Conservation (phyloP, 2,888 invertebrate genomes). For the Pheosia tremula region DNA sequence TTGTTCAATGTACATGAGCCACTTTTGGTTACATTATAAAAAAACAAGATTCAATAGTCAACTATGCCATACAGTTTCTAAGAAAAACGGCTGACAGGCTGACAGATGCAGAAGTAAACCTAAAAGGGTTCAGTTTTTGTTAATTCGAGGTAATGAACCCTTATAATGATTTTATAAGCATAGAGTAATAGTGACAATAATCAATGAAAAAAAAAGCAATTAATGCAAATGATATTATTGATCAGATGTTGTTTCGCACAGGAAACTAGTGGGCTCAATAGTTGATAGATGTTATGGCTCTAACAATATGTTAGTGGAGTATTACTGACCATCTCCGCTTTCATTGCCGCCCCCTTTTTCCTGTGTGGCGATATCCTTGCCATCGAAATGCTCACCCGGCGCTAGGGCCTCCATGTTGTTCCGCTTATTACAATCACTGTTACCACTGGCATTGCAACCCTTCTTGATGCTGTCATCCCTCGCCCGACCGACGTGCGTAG, state of each 20-base stretch:
- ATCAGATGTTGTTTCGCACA: neutral
- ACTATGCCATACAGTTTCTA: no score
- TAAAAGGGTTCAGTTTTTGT: no score
- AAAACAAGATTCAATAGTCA: no score
- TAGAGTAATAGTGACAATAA: slow-evolving; percentile 2
- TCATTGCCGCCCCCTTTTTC: slow-evolving; percentile 60
- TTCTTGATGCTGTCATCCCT: slow-evolving; percentile 80
- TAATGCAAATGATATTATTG: neutral
- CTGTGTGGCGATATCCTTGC: slow-evolving; percentile 67
- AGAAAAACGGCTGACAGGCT: no score
- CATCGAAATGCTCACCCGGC: slow-evolving; percentile 73
- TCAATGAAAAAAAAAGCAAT: neutral
- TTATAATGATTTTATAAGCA: slow-evolving; percentile 5
- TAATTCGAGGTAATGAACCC: no score
- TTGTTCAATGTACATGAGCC: neutral
- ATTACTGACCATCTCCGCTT: slow-evolving; percentile 62
- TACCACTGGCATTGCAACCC: slow-evolving; percentile 71
- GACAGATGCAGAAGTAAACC: no score
- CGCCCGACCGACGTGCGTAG: slow-evolving; percentile 65
- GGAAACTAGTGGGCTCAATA: slow-evolving; percentile 8
- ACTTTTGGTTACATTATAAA: neutral
- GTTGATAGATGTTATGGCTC: slow-evolving; percentile 4
- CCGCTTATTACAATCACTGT: slow-evolving; percentile 66
- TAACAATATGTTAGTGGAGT: slow-evolving; percentile 4
- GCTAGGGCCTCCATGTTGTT: slow-evolving; percentile 79